Evolutionary conservation across 2,888 invertebrate genomes (phyloP).

Genomic region (Rhodophaea formosa): DNA sequence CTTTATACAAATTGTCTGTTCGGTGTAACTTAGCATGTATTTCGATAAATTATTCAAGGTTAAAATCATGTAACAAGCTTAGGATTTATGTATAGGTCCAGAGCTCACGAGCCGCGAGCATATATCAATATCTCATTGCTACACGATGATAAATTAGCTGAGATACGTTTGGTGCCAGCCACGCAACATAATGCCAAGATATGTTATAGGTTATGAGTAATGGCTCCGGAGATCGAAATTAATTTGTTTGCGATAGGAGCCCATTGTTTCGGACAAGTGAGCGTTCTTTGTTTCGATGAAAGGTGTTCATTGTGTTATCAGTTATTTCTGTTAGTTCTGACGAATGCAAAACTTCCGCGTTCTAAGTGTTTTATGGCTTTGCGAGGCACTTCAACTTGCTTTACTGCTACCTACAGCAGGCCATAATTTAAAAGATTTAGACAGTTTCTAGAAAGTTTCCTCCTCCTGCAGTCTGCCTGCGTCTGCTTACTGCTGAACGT

Average conservation of each 20-base stretch:
- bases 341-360: constrained; percentile 5
- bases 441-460: no score
- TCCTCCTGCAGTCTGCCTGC: no score
- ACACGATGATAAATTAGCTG: constrained; percentile 61
- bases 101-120: constrained; percentile 45
- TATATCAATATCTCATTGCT: constrained; percentile 64
- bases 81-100: constrained; percentile 46
- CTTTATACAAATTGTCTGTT: constrained; percentile 25
- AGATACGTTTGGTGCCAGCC: constrained; percentile 43
- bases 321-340: constrained; percentile 2
- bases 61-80: constrained; percentile 47
- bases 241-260: constrained; percentile 20
- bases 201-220: constrained; percentile 40
- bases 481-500: no score
- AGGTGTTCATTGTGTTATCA: constrained; percentile 9
- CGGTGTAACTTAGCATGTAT: constrained; percentile 33
- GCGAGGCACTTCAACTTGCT: no score
- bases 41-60: constrained; percentile 39
- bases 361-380: neutral
- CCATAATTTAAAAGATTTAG: no score
- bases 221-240: constrained; percentile 19
- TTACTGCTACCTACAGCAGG: no score
- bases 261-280: constrained; percentile 15
- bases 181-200: constrained; percentile 36
- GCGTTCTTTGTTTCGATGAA: constrained; percentile 15